Base-by-base conservation (phyloP, 2,113 vertebrate genomes). In the Eudyptes chrysolophus region DNA sequence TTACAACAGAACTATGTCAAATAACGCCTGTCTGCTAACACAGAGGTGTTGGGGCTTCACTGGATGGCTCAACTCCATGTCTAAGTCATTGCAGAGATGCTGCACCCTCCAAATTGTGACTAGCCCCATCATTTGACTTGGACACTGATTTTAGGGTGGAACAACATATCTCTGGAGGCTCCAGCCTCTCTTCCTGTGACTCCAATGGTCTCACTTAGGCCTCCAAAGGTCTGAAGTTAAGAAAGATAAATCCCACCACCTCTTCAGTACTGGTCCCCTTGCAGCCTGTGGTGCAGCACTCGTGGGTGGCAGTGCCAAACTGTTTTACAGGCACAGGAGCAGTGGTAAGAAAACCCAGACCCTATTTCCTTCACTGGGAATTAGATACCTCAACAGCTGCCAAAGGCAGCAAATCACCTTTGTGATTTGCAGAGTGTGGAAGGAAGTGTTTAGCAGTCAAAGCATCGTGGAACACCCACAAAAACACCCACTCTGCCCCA, bases 71-170 rank as follows among this genome's bases (percentile, higher is more conserved):
- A 90, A 62, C 17, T 79, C 36, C 78, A 40, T 21, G 26, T 68
- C 40, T 85, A 85, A 82, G 38, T 85, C 57, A 77, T n/a, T 88
- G 54, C 62, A 76, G 36, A 82, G 30, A 80, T 57, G 79, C 34
- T 93, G 84, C 75, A 32, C 62, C 49, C 74, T 96, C 57, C 40
- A 76, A 49, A 94, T 36, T 74, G 54, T 76, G 58, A 77, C 54
- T 40, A 80, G 62, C 34, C 58, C 40, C 81, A 69, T 72, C 40
- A 49, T n/a, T 79, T 79, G 70, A 57, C 70, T 88, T 85, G 51
- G 44, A 32, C 3, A 7, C 42, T 3, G 7, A 66, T 77, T 94
- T 94, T 58, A 77, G 74, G 30, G 61, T 80, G 44, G 70, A 93
- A 57, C 0, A 0, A 58, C 21, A 0, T 24, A 64, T 69, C 48